Evolutionary conservation across 1,140 invertebrate species (phyloP).

Genomic region (Trigoniulus corallinus): DNA sequence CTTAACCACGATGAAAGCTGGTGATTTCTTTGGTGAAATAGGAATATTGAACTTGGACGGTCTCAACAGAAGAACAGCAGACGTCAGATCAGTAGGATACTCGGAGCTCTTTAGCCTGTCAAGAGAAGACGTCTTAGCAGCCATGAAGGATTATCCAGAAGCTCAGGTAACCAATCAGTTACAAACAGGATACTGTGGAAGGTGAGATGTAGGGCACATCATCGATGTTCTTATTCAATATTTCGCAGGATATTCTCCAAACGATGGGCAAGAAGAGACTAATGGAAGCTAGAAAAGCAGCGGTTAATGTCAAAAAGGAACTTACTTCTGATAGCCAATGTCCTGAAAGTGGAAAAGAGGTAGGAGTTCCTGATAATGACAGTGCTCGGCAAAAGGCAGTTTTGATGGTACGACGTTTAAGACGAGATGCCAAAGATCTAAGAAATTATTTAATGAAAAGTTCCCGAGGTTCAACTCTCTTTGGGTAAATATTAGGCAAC

Average conservation of each 20-base stretch:
- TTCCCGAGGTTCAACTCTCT: neutral
- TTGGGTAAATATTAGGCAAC: neutral
- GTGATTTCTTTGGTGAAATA: slow-evolving; percentile 96
- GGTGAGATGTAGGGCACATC: no score
- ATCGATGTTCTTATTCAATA: no score
- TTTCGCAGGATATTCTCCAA: slow-evolving; percentile 54
- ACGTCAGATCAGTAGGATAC: slow-evolving; percentile 88
- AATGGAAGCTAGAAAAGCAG: slow-evolving; percentile 52
- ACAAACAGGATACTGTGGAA: no score
- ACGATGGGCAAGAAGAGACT: slow-evolving; percentile 65
- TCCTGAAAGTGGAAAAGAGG: neutral
- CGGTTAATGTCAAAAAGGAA: slow-evolving; percentile 8
- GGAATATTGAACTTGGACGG: slow-evolving; percentile 91
- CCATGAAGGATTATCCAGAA: slow-evolving; percentile 93
- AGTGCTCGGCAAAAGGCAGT: neutral
- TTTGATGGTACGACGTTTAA: slow-evolving; percentile 54
- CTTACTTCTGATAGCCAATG: slow-evolving; percentile 4
- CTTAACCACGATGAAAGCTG: slow-evolving; percentile 88
- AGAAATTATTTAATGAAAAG: slow-evolving; percentile 46
- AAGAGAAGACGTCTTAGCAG: slow-evolving; percentile 79
- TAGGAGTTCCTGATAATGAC: neutral
- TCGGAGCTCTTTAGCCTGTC: slow-evolving; percentile 89
- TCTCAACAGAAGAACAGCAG: slow-evolving; percentile 85
- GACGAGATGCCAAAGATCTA: slow-evolving; percentile 61
- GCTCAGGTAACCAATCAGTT: slow-evolving; percentile 78